Evolutionary conservation across 1,140 invertebrate species (phyloP).

Genomic region (Apis laboriosa): DNA sequence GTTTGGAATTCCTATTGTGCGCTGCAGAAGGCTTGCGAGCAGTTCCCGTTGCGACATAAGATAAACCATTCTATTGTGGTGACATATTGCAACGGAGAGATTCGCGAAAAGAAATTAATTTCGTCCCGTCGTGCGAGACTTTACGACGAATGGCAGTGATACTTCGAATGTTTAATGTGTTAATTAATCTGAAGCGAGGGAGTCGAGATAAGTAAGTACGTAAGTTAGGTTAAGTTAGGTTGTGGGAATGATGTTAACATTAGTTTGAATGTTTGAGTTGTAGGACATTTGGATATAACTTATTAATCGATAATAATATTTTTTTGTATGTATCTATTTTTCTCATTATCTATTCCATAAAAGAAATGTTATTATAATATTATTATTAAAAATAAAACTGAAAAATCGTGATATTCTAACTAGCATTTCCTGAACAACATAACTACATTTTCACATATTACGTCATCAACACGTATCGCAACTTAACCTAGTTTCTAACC

Average conservation of each 20-base stretch:
- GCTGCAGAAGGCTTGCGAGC: slow-evolving; percentile 3
- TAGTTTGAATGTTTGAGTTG: background rate
- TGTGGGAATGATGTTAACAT: background rate
- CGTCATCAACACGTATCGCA: background rate
- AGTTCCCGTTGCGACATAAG: slow-evolving; percentile 25
- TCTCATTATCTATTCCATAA: too few relatives aligned
- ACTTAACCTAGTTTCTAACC: background rate
- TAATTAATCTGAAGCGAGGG: background rate
- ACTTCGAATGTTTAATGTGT: background rate
- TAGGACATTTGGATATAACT: too few relatives aligned
- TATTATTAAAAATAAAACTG: too few relatives aligned
- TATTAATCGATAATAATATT: too few relatives aligned
- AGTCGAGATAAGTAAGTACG: background rate
- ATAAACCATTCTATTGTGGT: slow-evolving; percentile 41
- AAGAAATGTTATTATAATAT: too few relatives aligned
- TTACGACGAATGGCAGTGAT: background rate
- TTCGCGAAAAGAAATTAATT: slow-evolving; percentile 39
- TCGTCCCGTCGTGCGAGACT: background rate
- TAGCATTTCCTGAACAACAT: too few relatives aligned
- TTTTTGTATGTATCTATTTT: too few relatives aligned
- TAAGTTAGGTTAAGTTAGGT: too few relatives aligned
- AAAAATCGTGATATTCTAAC: too few relatives aligned
- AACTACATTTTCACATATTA: background rate
- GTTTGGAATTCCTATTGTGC: slow-evolving; percentile 62
- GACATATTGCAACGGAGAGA: slow-evolving; percentile 7